These are phyloP conservation scores for Phaethornis superciliosus DNA, from an alignment of 2,113 vertebrate genomes.

Conservation along the genomic window DNA sequence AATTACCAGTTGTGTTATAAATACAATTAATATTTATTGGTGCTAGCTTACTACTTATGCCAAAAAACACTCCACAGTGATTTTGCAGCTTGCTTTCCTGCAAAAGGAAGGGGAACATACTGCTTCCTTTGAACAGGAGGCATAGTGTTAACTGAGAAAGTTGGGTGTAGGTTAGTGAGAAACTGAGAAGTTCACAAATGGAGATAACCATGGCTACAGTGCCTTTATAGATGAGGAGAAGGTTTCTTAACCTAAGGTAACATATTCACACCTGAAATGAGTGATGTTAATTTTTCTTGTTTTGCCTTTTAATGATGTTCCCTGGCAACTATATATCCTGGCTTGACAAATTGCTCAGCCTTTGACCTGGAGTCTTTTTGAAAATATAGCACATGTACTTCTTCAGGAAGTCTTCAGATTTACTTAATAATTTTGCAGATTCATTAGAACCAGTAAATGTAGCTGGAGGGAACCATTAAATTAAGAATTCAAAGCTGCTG, in stretches of 20 bases:
- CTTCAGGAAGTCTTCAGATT: neutral
- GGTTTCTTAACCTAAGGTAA: neutral
- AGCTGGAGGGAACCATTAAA: neutral
- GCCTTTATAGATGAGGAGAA: neutral
- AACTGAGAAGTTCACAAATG: neutral
- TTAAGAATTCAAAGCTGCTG: neutral
- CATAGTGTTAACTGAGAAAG: neutral
- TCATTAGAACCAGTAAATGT: neutral
- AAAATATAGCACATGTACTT: neutral
- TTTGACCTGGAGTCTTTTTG: neutral
- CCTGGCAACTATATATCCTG: neutral
- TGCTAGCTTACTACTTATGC: neutral
- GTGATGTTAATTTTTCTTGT: neutral
- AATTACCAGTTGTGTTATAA: neutral
- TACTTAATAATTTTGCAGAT: neutral
- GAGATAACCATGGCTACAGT: neutral
- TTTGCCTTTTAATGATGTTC: neutral
- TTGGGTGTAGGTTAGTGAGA: neutral
- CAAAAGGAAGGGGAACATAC: neutral
- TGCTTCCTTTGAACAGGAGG: neutral
- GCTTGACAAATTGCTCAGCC: neutral
- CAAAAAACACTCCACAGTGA: neutral
- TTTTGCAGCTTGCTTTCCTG: neutral
- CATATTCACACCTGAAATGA: neutral
- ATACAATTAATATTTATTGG: neutral